Evolutionary conservation across 2,113 vertebrate species (phyloP).

Genomic region (Leucosticte australis): DNA sequence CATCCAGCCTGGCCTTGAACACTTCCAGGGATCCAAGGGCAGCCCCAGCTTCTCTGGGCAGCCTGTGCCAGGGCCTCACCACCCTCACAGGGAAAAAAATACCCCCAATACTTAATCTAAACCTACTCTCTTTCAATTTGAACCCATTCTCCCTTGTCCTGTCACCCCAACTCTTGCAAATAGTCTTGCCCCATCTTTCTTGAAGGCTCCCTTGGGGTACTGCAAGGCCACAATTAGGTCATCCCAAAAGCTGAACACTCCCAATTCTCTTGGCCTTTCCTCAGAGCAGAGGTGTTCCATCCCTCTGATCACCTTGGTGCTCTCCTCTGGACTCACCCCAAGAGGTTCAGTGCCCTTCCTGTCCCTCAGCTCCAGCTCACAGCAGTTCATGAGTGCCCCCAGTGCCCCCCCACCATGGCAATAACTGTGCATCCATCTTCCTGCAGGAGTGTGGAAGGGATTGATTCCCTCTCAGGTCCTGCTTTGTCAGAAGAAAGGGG

Average conservation of each 20-base stretch:
- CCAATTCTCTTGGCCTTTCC: neutral
- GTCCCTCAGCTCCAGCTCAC: neutral
- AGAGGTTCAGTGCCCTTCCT: neutral
- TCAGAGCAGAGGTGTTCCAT: neutral
- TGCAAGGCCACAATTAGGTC: neutral
- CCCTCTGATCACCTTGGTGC: neutral
- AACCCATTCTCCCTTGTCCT: neutral
- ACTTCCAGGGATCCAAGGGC: neutral
- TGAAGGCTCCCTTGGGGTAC: neutral
- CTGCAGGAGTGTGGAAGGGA: too few species aligned
- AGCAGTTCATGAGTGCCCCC: neutral
- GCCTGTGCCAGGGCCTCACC: neutral
- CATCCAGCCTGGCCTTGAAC: neutral
- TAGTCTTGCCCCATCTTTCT: too few species aligned
- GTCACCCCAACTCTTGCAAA: neutral
- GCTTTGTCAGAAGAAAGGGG: accelerated
- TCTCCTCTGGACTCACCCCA: neutral
- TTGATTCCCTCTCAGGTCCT: neutral
- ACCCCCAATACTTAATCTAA: neutral
- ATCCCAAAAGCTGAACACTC: neutral
- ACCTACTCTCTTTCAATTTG: neutral
- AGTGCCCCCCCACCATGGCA: neutral
- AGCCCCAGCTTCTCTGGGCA: neutral
- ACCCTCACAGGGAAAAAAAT: neutral
- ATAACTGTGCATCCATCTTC: neutral